Base-by-base conservation (phyloP, 1,140 invertebrate genomes). In the Cydia strobilella region DNA sequence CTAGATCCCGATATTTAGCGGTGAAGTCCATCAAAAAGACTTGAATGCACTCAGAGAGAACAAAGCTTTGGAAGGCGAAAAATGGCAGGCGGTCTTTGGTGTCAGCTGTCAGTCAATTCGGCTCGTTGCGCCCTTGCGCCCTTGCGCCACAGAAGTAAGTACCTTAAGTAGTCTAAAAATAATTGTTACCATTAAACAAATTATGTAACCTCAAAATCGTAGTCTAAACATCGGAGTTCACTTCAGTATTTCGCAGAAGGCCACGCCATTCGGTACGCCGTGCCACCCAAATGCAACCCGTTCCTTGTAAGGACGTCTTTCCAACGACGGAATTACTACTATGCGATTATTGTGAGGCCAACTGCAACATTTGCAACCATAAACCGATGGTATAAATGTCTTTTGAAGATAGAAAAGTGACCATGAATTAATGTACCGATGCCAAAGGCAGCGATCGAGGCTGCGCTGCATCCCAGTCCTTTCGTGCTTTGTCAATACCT, bases 171-270 rank as follows among this genome's bases (percentile, higher is more conserved):
- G 10, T 59, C 20, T 59, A 23, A 59, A 59, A 59, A 59, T 59
- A 59, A 59, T 23, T 20, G n/a, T 54, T 59, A 59, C 54, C 54
- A 23, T 23, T 59, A 1, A 9, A 54, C 51, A 54, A 59, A 35
- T 65, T 65, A 65, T 35, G 63, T 65, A 65, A 65, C 63, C 63
- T 31, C 25, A 35, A 65, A 65, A 6, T n/a, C 27, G 65, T 69
- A 69, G 65, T 35, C 65, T 35, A 69, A 69, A 69, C 65, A 69
- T 25, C 12, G n/a, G 63, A 63, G 65, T 69, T 69, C 65, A 69
- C 27, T 69, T 31, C n/a, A 69, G 65, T 31, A 35, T 35, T 69
- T 69, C 65, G 65, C 27, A 18, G 65, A 69, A 69, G 9, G 3
- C 5, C 7, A 20, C 27, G 27, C 31, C 7, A 10, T 7, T 6